Evolutionary conservation across 1,140 invertebrate species (phyloP).

Genomic region (Ostrea edulis): DNA sequence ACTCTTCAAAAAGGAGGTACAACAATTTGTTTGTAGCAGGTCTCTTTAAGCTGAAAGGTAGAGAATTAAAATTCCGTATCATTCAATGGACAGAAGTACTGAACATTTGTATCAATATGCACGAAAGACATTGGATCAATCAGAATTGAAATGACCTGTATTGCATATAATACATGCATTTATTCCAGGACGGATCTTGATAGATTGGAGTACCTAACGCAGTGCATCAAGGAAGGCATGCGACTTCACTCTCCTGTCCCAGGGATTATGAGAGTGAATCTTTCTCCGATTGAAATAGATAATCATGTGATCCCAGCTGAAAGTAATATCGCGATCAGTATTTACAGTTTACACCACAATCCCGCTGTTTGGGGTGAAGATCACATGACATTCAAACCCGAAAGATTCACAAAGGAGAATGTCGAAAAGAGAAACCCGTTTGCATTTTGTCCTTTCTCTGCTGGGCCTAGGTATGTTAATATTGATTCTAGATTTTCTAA

Average conservation of each 20-base stretch:
- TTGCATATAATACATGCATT: not conserved
- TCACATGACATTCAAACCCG: slow-evolving; percentile 49
- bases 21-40: too few relatives aligned
- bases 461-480: slow-evolving; percentile 60
- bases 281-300: slow-evolving; percentile 79
- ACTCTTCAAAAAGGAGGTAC: too few relatives aligned
- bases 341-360: slow-evolving; percentile 74
- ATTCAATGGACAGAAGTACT: too few relatives aligned
- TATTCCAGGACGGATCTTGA: slow-evolving; percentile 58
- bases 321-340: slow-evolving; percentile 55
- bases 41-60: too few relatives aligned
- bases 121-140: too few relatives aligned
- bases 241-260: slow-evolving; percentile 81
- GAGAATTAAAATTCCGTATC: too few relatives aligned
- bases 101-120: too few relatives aligned
- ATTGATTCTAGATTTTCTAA: not conserved
- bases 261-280: slow-evolving; percentile 86
- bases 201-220: slow-evolving; percentile 76
- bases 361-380: slow-evolving; percentile 67
- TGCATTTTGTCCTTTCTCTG: slow-evolving; percentile 67
- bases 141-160: too few relatives aligned
- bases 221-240: slow-evolving; percentile 78
- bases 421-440: slow-evolving; percentile 59
- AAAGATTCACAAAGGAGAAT: slow-evolving; percentile 64
- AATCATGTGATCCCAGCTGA: slow-evolving; percentile 63